Percentiles rank a stretch among this genome's conserved stretches.
phyloP scores from a whole-genome alignment of 1,140 invertebrate genomes.

The Diorhabda carinulata region DNA sequence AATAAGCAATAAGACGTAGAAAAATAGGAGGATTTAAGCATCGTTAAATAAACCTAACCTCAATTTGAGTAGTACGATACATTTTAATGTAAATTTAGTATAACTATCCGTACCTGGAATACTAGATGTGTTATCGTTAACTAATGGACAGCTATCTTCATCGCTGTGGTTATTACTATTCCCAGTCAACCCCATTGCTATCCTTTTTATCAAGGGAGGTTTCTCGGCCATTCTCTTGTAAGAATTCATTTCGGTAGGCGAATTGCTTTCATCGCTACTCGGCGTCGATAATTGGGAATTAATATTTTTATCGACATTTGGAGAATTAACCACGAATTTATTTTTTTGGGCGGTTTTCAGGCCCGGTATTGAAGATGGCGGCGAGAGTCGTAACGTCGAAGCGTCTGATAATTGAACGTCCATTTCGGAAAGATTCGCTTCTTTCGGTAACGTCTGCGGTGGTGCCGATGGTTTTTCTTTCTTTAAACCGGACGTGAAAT shows the following conservation, averaged over 20 bases:
- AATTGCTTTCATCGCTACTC: constrained; percentile 81
- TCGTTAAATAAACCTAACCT: too few relatives aligned
- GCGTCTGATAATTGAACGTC: constrained; percentile 54
- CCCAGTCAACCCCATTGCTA: constrained; percentile 65
- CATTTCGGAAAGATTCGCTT: constrained; percentile 48
- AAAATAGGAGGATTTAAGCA: too few relatives aligned
- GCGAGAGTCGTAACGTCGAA: constrained; percentile 51
- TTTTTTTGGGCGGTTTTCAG: constrained; percentile 51
- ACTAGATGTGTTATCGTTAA: constrained; percentile 54
- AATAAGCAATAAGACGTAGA: too few relatives aligned
- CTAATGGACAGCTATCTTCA: constrained; percentile 60
- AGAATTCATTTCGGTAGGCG: constrained; percentile 82
- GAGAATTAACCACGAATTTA: constrained; percentile 51
- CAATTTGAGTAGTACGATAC: too few relatives aligned
- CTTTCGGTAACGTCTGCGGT: constrained; percentile 20
- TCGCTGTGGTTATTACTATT: constrained; percentile 42
- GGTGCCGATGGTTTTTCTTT: constrained; percentile 33
- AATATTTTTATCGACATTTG: constrained; percentile 47
- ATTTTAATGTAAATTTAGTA: not conserved
- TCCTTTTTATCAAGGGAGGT: constrained; percentile 74
- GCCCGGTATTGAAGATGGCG: constrained; percentile 54
- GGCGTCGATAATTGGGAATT: constrained; percentile 62
- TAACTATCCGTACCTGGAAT: constrained; percentile 44
- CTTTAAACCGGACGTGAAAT: constrained; percentile 37
- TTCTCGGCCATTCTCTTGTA: constrained; percentile 77